Evolutionary conservation across 2,113 vertebrate species (phyloP).

Genomic region (Murina feae): DNA sequence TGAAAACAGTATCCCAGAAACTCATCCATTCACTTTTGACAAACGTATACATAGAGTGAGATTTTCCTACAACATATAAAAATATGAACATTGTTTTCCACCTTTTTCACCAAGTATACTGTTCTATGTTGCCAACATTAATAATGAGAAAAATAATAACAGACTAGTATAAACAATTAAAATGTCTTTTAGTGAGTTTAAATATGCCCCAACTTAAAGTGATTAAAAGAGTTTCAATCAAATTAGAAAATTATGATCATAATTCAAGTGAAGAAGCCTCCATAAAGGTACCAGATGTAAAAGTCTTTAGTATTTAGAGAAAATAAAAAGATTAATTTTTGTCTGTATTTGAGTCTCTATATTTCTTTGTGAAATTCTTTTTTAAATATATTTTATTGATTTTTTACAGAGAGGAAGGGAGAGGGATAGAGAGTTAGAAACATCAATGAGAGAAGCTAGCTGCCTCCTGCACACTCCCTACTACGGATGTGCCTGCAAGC

Average conservation of each 20-base stretch:
- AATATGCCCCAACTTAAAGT: background rate
- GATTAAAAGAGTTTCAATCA: background rate
- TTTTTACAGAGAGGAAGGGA: too few species aligned
- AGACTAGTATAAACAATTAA: background rate
- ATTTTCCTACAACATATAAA: background rate
- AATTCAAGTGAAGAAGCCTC: background rate
- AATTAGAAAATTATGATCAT: background rate
- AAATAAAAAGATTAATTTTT: too few species aligned
- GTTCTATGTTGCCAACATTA: background rate
- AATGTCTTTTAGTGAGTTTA: background rate
- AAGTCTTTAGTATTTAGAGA: too few species aligned
- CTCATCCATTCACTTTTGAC: background rate
- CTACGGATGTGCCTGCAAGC: too few species aligned
- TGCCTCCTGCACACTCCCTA: too few species aligned
- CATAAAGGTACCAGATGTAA: background rate
- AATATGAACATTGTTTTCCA: background rate
- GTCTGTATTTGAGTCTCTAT: too few species aligned
- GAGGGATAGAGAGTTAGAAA: too few species aligned
- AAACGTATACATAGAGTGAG: background rate
- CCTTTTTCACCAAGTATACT: background rate
- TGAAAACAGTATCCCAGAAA: background rate
- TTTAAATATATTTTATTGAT: too few species aligned
- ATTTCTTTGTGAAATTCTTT: too few species aligned
- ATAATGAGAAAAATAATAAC: background rate
- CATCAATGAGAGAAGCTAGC: too few species aligned